Evolutionary conservation across 2,888 invertebrate species (phyloP).

Genomic region (Hyalella azteca): DNA sequence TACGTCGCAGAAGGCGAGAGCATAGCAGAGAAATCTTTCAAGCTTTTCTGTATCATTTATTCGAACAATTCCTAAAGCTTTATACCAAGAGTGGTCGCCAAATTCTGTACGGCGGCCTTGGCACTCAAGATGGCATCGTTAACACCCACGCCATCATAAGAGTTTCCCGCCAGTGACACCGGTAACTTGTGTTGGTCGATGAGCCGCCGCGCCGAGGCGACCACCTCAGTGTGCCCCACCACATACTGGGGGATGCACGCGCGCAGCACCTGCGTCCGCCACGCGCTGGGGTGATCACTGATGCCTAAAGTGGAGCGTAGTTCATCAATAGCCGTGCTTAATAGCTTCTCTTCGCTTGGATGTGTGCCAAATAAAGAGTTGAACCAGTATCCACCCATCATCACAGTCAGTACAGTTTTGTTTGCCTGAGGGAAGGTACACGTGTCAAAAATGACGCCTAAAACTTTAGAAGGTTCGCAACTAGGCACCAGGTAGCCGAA

Average conservation of each 20-base stretch:
- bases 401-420: conserved; percentile 79
- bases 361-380: conserved; percentile 75
- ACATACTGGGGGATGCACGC: conserved; percentile 92
- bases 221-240: conserved; percentile 79
- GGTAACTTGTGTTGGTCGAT: conserved; percentile 74
- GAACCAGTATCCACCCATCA: conserved; percentile 94
- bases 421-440: conserved; percentile 74
- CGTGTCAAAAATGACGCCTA: conserved; percentile 90
- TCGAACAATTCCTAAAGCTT: too few relatives aligned
- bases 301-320: conserved; percentile 72
- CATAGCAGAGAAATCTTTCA: too few relatives aligned
- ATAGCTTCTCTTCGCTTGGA: conserved; percentile 69
- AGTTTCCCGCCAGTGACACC: conserved; percentile 81
- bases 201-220: conserved; percentile 74
- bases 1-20: too few relatives aligned
- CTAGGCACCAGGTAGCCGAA: conserved; percentile 93
- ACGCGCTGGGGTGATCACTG: conserved; percentile 69
- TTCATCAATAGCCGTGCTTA: conserved; percentile 70
- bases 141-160: conserved; percentile 88
- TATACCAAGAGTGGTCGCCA: too few relatives aligned
- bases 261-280: conserved; percentile 73
- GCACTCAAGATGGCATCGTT: conserved; percentile 89
- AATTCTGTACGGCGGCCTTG: conserved; percentile 60
- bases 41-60: too few relatives aligned
- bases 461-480: conserved; percentile 76